Percentiles rank a stretch among this genome's conserved stretches.
Conservation (phyloP, 2,797 vertebrate species). For the Hozukius guyotensis region DNA sequence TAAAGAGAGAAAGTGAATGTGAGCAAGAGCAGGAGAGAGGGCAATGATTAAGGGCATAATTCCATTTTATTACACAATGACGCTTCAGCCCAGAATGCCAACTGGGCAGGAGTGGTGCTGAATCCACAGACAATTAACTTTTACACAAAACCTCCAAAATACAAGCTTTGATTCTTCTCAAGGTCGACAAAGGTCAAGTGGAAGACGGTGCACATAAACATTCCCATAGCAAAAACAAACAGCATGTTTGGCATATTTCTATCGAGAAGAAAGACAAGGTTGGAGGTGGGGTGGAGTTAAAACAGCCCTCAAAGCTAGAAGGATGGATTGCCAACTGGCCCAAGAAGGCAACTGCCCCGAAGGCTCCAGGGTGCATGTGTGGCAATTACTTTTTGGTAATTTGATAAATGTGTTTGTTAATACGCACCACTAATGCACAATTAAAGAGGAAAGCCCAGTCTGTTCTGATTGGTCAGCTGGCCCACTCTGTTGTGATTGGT, state of each 20-base stretch:
- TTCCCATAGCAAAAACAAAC: not conserved
- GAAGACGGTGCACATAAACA: not conserved
- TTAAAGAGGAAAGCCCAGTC: not conserved
- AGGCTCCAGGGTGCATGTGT: not conserved
- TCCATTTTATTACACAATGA: constrained; percentile 64
- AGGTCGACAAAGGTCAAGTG: constrained; percentile 39
- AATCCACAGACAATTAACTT: constrained; percentile 47
- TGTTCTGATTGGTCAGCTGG: too few species aligned
- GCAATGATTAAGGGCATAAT: constrained; percentile 64
- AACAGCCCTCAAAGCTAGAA: not conserved
- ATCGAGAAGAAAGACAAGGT: not conserved
- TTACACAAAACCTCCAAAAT: constrained; percentile 20
- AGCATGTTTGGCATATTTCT: not conserved
- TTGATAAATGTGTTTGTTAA: not conserved
- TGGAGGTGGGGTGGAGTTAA: not conserved
- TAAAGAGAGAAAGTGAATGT: constrained; percentile 57
- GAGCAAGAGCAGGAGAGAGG: constrained; percentile 38
- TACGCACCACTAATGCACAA: too few species aligned
- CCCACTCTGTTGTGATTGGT: too few species aligned
- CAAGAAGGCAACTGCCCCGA: too few species aligned
- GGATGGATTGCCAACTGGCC: not conserved
- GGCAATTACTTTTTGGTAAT: not conserved
- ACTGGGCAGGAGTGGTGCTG: constrained; percentile 14
- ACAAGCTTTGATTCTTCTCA: constrained; percentile 34
- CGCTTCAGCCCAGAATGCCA: constrained; percentile 34